Percentiles rank a stretch among this genome's conserved stretches.
Evolutionary conservation across 1,140 invertebrate genomes (phyloP).

Genomic region (fruit fly (Drosophila melanogaster)): Release_6_plus_ISO1_MT NT_037436.4:10950501-10951000

Average conservation of each 20-base stretch:
- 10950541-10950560: conserved; percentile 79
- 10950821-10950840: conserved; percentile 16
- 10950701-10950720: conserved; percentile 60
- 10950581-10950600: conserved; percentile 65
- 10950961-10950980: conserved; percentile 16
- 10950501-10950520: conserved; percentile 76
- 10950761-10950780: conserved; percentile 77
- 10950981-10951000: conserved; percentile 48
- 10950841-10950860: conserved; percentile 57
- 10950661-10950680: conserved; percentile 73
- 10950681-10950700: conserved; percentile 69
- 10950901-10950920: conserved; percentile 44
- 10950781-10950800: conserved; percentile 73
- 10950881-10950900: conserved; percentile 38
- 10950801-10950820: conserved; percentile 9
- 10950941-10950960: conserved; percentile 22
- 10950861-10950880: conserved; percentile 56
- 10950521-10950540: conserved; percentile 79
- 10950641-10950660: conserved; percentile 4
- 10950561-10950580: conserved; percentile 80
- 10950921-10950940: conserved; percentile 37
- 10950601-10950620: neutral
- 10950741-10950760: conserved; percentile 77
- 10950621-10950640: neutral
- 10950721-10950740: conserved; percentile 75